Evolutionary conservation across 2,888 invertebrate species (phyloP).

Genomic region (Agrotis exclamationis): DNA sequence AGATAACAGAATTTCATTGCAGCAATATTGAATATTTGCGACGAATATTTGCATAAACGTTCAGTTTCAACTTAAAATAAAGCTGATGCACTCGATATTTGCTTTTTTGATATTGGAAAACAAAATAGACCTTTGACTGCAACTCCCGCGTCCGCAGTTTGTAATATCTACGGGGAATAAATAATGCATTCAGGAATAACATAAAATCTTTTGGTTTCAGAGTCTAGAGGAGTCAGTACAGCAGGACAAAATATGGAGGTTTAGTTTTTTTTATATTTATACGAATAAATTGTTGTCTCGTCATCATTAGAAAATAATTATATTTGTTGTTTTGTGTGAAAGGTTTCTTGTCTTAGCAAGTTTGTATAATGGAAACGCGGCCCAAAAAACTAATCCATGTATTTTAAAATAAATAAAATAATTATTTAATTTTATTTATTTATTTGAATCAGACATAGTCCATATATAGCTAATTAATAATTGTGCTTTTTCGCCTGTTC

Average conservation of each 20-base stretch:
- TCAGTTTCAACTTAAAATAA: constrained; percentile 45
- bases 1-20: constrained; percentile 33
- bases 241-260: background rate
- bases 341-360: no score
- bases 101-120: constrained; percentile 48
- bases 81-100: constrained; percentile 31
- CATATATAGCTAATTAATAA: no score
- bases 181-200: constrained; percentile 11
- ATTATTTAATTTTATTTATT: no score
- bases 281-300: no score
- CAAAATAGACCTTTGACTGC: constrained; percentile 27
- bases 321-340: no score
- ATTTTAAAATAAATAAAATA: no score
- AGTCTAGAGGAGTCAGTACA: background rate
- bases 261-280: no score
- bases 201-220: background rate
- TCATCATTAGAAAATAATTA: no score
- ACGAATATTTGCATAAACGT: constrained; percentile 50
- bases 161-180: constrained; percentile 24
- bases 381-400: no score
- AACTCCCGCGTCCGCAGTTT: background rate
- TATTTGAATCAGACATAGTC: no score
- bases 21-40: constrained; percentile 45
- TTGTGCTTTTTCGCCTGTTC: no score
- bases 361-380: no score